Conservation (phyloP, 1,140 invertebrate species). For the Oryctes rhinoceros region DNA sequence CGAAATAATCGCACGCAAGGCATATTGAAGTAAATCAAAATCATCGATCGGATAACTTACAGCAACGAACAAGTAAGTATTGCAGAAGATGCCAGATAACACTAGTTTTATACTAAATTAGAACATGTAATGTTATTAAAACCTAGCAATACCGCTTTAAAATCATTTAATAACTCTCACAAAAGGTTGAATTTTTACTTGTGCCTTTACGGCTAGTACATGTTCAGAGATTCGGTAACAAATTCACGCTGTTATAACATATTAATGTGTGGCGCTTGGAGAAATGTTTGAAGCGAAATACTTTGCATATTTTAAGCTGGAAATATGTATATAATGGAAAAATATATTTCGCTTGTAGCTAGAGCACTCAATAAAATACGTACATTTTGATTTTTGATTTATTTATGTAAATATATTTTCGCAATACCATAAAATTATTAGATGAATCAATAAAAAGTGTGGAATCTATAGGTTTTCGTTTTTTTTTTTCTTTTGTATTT, state of each 20-base stretch:
- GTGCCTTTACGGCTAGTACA: background rate
- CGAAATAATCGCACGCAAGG: background rate
- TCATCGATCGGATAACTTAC: background rate
- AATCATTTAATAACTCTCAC: background rate
- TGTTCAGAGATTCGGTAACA: background rate
- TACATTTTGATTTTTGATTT: background rate
- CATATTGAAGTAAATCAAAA: background rate
- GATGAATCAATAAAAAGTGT: background rate
- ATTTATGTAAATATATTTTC: background rate
- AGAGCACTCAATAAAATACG: background rate
- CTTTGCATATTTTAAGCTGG: background rate
- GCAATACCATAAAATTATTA: background rate
- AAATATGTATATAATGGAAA: background rate
- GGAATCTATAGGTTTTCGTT: no score
- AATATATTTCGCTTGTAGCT: background rate
- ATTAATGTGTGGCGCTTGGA: background rate
- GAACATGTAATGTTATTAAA: background rate
- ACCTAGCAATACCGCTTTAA: background rate
- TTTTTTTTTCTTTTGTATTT: no score
- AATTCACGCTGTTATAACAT: background rate
- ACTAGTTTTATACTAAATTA: background rate
- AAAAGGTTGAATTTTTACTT: background rate
- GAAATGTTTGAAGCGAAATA: background rate
- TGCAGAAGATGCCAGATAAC: background rate
- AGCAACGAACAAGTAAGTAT: background rate